These are phyloP conservation scores for Labeo catla DNA, from an alignment of 2,113 vertebrate species.

Conservation along the genomic window DNA sequence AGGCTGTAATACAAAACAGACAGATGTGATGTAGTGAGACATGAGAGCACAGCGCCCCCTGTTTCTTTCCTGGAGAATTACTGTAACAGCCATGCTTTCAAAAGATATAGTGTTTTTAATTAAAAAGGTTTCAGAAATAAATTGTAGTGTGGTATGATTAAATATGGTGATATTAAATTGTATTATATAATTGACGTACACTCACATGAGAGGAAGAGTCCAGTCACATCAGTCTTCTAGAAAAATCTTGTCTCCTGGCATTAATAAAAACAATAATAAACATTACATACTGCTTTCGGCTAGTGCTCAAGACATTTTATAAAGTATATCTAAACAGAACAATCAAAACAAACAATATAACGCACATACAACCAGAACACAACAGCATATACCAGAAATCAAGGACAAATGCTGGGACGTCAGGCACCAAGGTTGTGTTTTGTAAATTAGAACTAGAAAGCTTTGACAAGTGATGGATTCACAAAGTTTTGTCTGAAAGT, in stretches of 20 bases:
- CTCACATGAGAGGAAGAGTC: neutral
- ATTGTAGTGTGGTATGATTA: neutral
- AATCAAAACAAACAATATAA: neutral
- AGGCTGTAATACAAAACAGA: conserved; percentile 37
- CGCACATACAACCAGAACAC: neutral
- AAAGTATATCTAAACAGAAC: neutral
- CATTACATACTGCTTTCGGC: neutral
- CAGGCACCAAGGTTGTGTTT: neutral
- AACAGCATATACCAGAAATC: neutral
- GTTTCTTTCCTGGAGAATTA: conserved; percentile 52
- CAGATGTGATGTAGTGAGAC: conserved; percentile 24
- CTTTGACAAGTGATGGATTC: neutral
- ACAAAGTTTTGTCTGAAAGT: neutral
- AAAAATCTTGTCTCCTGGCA: neutral
- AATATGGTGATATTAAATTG: neutral
- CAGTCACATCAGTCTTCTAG: neutral
- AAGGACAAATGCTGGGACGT: neutral
- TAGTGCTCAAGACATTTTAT: neutral
- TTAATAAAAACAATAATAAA: neutral
- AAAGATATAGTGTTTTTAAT: neutral
- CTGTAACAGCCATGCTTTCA: neutral
- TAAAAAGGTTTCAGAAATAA: neutral
- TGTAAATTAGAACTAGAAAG: neutral
- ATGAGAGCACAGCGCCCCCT: conserved; percentile 68
- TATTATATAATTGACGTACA: too few relatives aligned